A percentile compares a stretch with the other conserved stretches of the same genome.
phyloP scores from a whole-genome alignment of 1,140 invertebrate genomes.

The Aradophagus sp. region DNA sequence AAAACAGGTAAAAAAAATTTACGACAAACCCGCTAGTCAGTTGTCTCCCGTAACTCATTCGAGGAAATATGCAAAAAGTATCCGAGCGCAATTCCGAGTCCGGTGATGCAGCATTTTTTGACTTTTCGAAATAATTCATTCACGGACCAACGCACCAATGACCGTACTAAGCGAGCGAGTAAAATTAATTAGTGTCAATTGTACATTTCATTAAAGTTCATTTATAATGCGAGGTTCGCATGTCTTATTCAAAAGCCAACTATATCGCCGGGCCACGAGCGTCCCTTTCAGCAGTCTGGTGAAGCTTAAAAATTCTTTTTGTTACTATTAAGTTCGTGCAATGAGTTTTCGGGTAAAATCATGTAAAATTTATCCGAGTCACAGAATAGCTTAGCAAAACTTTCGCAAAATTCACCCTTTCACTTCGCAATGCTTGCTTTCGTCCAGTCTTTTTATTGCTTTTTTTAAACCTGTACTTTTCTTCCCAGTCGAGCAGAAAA shows the following conservation, averaged over 20 bases:
- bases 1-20: constrained; percentile 39
- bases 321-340: constrained; percentile 60
- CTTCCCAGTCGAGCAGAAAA: constrained; percentile 22
- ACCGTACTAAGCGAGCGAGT: constrained; percentile 1
- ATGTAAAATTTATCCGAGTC: constrained; percentile 66
- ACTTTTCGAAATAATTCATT: constrained; percentile 11
- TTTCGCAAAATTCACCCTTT: constrained; percentile 60
- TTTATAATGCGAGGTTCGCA: constrained; percentile 36
- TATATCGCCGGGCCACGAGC: constrained; percentile 11
- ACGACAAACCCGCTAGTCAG: constrained; percentile 23
- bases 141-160: not conserved
- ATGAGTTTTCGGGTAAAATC: constrained; percentile 54
- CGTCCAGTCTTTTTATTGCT: constrained; percentile 28
- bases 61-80: constrained; percentile 27
- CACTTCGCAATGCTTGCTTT: constrained; percentile 25
- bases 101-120: constrained; percentile 8
- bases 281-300: constrained; percentile 58
- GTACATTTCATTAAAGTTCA: constrained; percentile 32
- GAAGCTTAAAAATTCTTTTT: constrained; percentile 63
- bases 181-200: constrained; percentile 51
- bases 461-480: constrained; percentile 15
- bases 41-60: constrained; percentile 22
- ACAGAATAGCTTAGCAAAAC: constrained; percentile 49
- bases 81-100: constrained; percentile 9
- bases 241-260: constrained; percentile 31